A percentile compares a stretch with the other conserved stretches of the same genome.
Evolutionary conservation across 1,140 invertebrate species (phyloP).

Genomic region (Idris sp.): DNA sequence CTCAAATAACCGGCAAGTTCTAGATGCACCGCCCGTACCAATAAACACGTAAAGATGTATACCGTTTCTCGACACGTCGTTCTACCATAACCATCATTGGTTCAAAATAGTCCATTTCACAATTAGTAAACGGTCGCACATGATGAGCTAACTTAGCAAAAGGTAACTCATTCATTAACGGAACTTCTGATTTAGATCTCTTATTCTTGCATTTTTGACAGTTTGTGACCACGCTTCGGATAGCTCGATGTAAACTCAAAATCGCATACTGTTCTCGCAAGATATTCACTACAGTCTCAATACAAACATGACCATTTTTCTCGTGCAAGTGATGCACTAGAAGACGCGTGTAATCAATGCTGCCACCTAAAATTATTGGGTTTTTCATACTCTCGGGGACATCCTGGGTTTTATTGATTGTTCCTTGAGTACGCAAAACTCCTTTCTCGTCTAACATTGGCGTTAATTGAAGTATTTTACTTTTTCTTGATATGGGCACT

Average conservation of each 20-base stretch:
- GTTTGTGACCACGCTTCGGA: slow-evolving; percentile 11
- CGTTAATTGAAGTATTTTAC: not conserved
- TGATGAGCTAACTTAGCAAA: slow-evolving; percentile 39
- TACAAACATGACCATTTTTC: slow-evolving; percentile 38
- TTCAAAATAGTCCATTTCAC: slow-evolving; percentile 37
- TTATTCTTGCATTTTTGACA: slow-evolving; percentile 36
- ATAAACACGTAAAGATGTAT: slow-evolving; percentile 62
- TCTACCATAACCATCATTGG: slow-evolving; percentile 37
- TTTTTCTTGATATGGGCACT: not conserved
- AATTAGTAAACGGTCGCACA: slow-evolving; percentile 25
- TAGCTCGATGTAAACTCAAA: slow-evolving; percentile 17
- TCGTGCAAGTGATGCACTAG: slow-evolving; percentile 36
- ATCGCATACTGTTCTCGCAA: slow-evolving; percentile 54
- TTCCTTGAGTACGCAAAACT: not conserved
- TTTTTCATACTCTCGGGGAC: not conserved
- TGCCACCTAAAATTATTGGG: not conserved
- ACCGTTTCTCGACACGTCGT: slow-evolving; percentile 50
- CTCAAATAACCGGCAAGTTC: slow-evolving; percentile 57
- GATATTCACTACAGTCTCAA: slow-evolving; percentile 44
- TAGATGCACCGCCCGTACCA: slow-evolving; percentile 59
- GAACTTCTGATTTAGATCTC: slow-evolving; percentile 29
- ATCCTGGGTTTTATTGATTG: not conserved
- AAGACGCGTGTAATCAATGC: not conserved
- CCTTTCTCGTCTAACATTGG: slow-evolving; percentile 4
- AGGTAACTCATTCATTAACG: slow-evolving; percentile 67